phyloP scores from a whole-genome alignment of 2,888 invertebrate genomes.

The Andrena praecox region DNA sequence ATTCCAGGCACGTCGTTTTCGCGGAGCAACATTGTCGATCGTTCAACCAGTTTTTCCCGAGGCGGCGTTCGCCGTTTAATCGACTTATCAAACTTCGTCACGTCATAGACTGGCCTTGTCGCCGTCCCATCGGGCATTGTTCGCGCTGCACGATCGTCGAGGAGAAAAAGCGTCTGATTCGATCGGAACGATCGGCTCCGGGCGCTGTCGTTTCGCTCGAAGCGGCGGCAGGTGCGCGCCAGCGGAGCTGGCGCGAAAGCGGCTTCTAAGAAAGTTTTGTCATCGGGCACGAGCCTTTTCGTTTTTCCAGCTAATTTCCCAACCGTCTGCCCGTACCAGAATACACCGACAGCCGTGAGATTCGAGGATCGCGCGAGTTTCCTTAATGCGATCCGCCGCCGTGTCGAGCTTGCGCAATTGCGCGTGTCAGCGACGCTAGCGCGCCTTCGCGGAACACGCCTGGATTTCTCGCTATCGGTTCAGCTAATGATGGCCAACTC shows the following conservation, averaged over 20 bases:
- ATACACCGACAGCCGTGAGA: constrained; percentile 55
- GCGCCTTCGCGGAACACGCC: constrained; percentile 48
- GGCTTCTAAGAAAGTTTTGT: constrained; percentile 72
- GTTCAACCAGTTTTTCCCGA: constrained; percentile 26
- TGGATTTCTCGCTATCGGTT: constrained; percentile 32
- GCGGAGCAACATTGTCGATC: constrained; percentile 28
- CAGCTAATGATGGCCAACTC: too few species aligned
- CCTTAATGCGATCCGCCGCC: constrained; percentile 40
- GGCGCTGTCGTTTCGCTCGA: not conserved
- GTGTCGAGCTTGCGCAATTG: constrained; percentile 26
- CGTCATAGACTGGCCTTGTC: constrained; percentile 47
- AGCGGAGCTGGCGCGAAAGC: constrained; percentile 46
- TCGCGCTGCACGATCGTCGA: not conserved
- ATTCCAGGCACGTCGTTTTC: constrained; percentile 44
- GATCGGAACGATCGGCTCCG: constrained; percentile 14
- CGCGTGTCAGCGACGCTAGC: not conserved
- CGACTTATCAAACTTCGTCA: constrained; percentile 58
- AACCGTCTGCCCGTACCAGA: constrained; percentile 51
- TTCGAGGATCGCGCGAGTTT: constrained; percentile 50
- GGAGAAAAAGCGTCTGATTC: not conserved
- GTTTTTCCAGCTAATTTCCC: constrained; percentile 69
- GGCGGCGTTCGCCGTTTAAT: constrained; percentile 21
- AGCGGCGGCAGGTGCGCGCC: constrained; percentile 42
- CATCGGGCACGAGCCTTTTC: constrained; percentile 68
- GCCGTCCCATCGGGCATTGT: constrained; percentile 43